phyloP scores from a whole-genome alignment of 2,888 invertebrate genomes.

The Drosophila melanosoma region DNA sequence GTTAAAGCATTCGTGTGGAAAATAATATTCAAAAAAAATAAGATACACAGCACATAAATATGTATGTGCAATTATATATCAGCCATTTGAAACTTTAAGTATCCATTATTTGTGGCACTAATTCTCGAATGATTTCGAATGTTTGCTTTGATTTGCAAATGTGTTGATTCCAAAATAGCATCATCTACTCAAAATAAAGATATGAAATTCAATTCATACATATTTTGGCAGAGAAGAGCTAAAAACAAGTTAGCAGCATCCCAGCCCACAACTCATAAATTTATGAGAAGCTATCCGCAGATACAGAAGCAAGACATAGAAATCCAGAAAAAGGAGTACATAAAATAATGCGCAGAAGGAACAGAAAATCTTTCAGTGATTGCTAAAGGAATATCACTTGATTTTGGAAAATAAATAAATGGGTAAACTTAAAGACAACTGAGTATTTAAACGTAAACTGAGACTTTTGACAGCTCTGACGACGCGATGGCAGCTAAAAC shows the following conservation, averaged over 20 bases:
- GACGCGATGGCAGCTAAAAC: conserved; percentile 12
- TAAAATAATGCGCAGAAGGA: conserved; percentile 5
- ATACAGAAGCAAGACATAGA: conserved; percentile 40
- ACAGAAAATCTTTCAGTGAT: neutral
- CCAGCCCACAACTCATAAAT: conserved; percentile 44
- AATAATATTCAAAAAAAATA: conserved; percentile 60
- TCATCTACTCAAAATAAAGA: neutral
- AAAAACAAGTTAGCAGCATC: conserved; percentile 19
- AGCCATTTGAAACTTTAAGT: conserved; percentile 14
- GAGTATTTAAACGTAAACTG: neutral
- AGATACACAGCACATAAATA: conserved; percentile 11
- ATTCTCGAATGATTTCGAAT: neutral
- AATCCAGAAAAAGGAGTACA: conserved; percentile 7
- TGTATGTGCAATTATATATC: conserved; percentile 23
- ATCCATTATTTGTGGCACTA: conserved; percentile 2
- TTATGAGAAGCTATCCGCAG: conserved; percentile 38
- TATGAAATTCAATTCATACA: neutral
- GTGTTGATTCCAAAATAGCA: conserved; percentile 1
- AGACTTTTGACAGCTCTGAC: conserved; percentile 24
- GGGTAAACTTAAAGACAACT: neutral
- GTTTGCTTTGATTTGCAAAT: conserved; percentile 23
- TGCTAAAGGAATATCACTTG: neutral
- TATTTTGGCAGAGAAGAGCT: neutral
- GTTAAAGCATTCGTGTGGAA: conserved; percentile 70
- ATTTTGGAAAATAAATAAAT: neutral